phyloP scores from a whole-genome alignment of 1,140 invertebrate genomes.

The Monochamus saltuarius region DNA sequence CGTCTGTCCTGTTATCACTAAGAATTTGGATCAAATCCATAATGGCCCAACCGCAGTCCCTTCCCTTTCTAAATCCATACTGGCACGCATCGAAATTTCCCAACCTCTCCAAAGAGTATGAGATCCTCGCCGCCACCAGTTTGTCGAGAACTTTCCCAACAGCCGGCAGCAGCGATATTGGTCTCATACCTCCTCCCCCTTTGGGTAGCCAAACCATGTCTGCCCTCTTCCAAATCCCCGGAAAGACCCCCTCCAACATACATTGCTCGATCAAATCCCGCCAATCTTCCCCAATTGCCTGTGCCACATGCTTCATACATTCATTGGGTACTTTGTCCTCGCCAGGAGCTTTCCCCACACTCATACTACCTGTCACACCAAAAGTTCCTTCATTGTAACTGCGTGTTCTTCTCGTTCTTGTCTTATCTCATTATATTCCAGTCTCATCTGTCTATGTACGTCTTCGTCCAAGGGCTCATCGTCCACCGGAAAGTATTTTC shows the following conservation, averaged over 20 bases:
- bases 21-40: not conserved
- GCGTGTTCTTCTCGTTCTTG: too few relatives aligned
- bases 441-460: too few relatives aligned
- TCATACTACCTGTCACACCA: too few relatives aligned
- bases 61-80: conserved; percentile 25
- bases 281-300: too few relatives aligned
- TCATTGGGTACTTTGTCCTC: too few relatives aligned
- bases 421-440: too few relatives aligned
- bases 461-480: too few relatives aligned
- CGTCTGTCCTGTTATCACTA: not conserved
- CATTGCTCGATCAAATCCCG: not conserved
- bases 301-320: too few relatives aligned
- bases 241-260: not conserved
- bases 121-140: not conserved
- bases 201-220: conserved; percentile 5
- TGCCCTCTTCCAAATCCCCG: not conserved
- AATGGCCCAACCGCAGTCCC: conserved; percentile 14
- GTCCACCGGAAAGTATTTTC: too few relatives aligned
- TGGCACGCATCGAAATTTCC: not conserved
- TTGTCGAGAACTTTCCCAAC: conserved; percentile 5
- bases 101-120: not conserved
- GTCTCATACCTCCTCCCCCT: not conserved
- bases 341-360: too few relatives aligned
- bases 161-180: not conserved
- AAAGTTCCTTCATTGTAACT: too few relatives aligned